These are phyloP conservation scores for Elephantulus edwardii DNA, from an alignment of 2,113 vertebrate genomes.

Conservation along the genomic window DNA sequence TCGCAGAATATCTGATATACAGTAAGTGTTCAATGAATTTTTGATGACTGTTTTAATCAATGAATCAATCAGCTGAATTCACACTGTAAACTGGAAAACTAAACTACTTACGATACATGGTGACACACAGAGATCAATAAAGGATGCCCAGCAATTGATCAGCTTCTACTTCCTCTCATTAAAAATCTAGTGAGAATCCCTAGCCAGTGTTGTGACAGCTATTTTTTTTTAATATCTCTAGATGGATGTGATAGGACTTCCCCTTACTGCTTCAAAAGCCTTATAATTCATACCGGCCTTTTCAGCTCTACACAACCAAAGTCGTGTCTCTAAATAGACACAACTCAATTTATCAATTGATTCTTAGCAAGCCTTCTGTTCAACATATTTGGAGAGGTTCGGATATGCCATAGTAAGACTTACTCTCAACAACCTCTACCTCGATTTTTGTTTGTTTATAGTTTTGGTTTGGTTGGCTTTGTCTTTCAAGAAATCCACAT, in stretches of 20 bases:
- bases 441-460: not conserved
- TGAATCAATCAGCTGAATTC: constrained; percentile 35
- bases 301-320: not conserved
- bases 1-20: not conserved
- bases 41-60: not conserved
- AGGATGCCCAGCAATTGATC: not conserved
- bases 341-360: not conserved
- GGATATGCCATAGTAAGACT: not conserved
- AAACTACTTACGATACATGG: not conserved
- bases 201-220: not conserved
- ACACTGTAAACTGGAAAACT: not conserved
- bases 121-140: not conserved
- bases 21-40: not conserved
- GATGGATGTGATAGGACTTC: not conserved
- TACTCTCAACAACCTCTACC: not conserved
- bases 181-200: not conserved
- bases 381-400: not conserved
- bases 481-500: not conserved
- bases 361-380: not conserved
- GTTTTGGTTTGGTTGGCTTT: too few species aligned
- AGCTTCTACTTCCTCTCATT: not conserved
- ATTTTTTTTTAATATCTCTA: not conserved
- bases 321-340: not conserved
- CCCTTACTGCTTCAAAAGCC: not conserved
- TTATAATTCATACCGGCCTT: not conserved